These are phyloP conservation scores for Axea sp. DNA, from an alignment of 2,888 invertebrate species.

Conservation along the genomic window DNA sequence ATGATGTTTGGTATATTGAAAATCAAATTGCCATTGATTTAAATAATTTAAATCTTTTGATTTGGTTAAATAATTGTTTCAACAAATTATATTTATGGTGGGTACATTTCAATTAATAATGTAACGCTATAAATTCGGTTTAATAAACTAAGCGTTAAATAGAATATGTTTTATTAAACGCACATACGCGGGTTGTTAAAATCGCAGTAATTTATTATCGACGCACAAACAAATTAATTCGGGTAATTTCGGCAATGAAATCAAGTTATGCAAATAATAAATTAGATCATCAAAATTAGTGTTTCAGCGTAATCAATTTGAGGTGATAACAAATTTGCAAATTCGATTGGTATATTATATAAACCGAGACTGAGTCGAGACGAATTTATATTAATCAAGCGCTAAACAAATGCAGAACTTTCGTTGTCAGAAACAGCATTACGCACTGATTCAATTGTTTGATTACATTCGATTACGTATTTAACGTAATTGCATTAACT, in stretches of 20 bases:
- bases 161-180: too few species aligned
- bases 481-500: slow-evolving; percentile 34
- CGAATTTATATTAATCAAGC: slow-evolving; percentile 37
- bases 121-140: too few species aligned
- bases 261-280: slow-evolving; percentile 14
- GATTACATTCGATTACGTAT: slow-evolving; percentile 39
- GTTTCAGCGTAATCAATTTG: slow-evolving; percentile 23
- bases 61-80: too few species aligned
- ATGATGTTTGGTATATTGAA: too few species aligned
- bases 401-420: slow-evolving; percentile 34
- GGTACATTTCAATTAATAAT: too few species aligned
- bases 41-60: too few species aligned
- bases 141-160: too few species aligned
- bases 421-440: slow-evolving; percentile 18
- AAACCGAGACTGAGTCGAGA: slow-evolving; percentile 9
- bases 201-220: background rate
- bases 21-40: too few species aligned
- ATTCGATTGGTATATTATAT: slow-evolving; percentile 19
- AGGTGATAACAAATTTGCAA: slow-evolving; percentile 34
- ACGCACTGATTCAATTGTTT: slow-evolving; percentile 43
- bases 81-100: too few species aligned
- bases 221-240: slow-evolving; percentile 11
- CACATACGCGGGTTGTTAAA: too few species aligned
- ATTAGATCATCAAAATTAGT: slow-evolving; percentile 23
- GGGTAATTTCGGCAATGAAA: slow-evolving; percentile 13